Evolutionary conservation across 2,113 vertebrate species (phyloP), one percentile per base, ranked within the genome.

Genomic region (Noturus placidus): DNA sequence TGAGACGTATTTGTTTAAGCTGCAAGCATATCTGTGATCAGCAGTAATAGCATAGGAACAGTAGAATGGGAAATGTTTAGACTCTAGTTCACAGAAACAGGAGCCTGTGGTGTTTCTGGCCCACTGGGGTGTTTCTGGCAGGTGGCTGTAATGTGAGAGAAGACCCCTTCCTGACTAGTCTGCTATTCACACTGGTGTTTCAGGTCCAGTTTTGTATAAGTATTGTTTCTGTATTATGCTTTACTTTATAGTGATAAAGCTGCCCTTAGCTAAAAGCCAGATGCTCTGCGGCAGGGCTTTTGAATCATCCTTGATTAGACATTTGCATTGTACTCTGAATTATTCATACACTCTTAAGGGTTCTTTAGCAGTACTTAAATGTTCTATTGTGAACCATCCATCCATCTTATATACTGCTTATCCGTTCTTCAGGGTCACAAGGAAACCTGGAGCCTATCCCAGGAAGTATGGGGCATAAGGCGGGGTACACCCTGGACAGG

Each of bases 61-160:
- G 78, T 81, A 81, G 25, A 25, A 35, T 54, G 74, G 50, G 82
- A 85, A 86, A 57, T 82, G 13, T 14, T 87, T 20, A 84, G 6
- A n/a, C 61, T 82, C 57, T 78, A 30, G 77, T 65, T 79, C 59
- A 78, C 65, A 69, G 72, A 76, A 87, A 87, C 33, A 79, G 17
- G 14, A 90, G 76, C 87, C 80, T 86, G 72, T 78, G 22, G 87
- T 63, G 63, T 82, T 77, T 61, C 25, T 38, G 50, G 46, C 74
- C 82, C 46, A 42, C 65, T 82, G 82, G 42, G 46, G 4, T 46
- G 81, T n/a, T n/a, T n/a, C n/a, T 54, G 80, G 86, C 69, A 72
- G 86, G 87, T 83, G 63, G 85, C 77, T 86, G 57, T 54, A 76
- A 57, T 80, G 50, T 38, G 83, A 82, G 77, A 85, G 77, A 81